A percentile compares a stretch with the other conserved stretches of the same genome.
Conservation (phyloP, 1,140 invertebrate genomes). For the Ooceraea biroi region DNA sequence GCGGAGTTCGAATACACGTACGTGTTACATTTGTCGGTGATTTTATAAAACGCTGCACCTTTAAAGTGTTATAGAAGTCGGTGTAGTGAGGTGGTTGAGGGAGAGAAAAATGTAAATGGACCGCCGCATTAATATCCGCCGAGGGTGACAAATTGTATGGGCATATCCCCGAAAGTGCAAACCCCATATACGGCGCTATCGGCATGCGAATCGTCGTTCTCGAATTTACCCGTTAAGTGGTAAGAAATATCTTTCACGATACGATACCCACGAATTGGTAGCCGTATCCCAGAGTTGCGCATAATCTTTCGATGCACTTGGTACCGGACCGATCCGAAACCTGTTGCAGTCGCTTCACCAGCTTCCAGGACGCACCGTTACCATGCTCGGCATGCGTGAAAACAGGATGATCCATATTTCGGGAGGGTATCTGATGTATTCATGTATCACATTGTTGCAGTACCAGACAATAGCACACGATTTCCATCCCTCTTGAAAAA, state of each 20-base stretch:
- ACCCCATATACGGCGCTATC: slow-evolving; percentile 23
- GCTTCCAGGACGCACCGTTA: slow-evolving; percentile 39
- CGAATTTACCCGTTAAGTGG: slow-evolving; percentile 36
- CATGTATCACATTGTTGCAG: slow-evolving; percentile 24
- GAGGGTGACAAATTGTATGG: neutral
- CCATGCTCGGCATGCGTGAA: slow-evolving; percentile 63
- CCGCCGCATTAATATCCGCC: slow-evolving; percentile 11
- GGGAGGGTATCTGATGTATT: neutral
- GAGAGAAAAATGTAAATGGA: neutral
- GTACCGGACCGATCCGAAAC: slow-evolving; percentile 11
- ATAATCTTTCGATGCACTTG: slow-evolving; percentile 30
- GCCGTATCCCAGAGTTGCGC: neutral
- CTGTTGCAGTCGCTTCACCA: neutral
- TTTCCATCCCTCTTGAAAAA: neutral
- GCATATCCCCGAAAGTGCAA: neutral
- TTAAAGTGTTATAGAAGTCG: slow-evolving; percentile 11
- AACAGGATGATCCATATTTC: slow-evolving; percentile 52
- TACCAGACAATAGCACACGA: neutral
- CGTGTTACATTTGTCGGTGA: no score
- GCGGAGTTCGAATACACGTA: neutral
- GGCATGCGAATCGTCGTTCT: neutral
- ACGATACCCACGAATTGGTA: slow-evolving; percentile 41
- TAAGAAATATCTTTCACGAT: slow-evolving; percentile 19
- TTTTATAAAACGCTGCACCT: neutral
- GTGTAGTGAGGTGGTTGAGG: slow-evolving; percentile 14